Evolutionary conservation across 1,140 invertebrate genomes (phyloP).

Genomic region (Lordiphosa mommai): DNA sequence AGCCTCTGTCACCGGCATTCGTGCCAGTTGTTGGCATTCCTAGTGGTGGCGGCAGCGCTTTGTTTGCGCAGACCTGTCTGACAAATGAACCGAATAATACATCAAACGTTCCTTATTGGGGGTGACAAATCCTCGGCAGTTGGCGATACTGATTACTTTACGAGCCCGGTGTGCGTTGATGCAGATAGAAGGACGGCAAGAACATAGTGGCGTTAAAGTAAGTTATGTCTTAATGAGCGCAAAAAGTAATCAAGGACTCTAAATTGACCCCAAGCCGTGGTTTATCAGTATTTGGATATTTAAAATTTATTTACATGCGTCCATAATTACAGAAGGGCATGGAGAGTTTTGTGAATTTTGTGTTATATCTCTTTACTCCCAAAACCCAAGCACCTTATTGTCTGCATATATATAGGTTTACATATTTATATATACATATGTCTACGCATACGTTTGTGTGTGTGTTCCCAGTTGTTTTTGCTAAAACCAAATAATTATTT

Average conservation of each 20-base stretch:
- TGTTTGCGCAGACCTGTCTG: slow-evolving; percentile 79
- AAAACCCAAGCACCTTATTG: too few relatives aligned
- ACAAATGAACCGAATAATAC: slow-evolving; percentile 79
- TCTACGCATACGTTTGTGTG: not conserved
- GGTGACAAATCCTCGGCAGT: slow-evolving; percentile 77
- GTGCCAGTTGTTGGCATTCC: slow-evolving; percentile 20
- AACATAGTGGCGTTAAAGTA: slow-evolving; percentile 14
- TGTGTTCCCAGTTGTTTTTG: not conserved
- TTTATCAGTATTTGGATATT: not conserved
- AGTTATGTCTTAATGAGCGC: slow-evolving; percentile 22
- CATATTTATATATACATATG: not conserved
- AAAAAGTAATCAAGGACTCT: slow-evolving; percentile 41
- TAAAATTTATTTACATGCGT: too few relatives aligned
- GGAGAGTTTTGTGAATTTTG: too few relatives aligned
- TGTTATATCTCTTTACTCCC: too few relatives aligned
- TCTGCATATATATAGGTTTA: not conserved
- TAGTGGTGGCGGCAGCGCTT: slow-evolving; percentile 41
- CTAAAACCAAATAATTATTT: slow-evolving; percentile 7
- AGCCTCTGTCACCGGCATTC: slow-evolving; percentile 53
- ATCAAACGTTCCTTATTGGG: slow-evolving; percentile 78
- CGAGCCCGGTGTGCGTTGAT: slow-evolving; percentile 16
- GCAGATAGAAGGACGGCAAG: not conserved
- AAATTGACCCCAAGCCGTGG: not conserved
- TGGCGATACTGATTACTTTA: slow-evolving; percentile 63
- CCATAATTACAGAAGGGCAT: not conserved